Percentiles rank a stretch among this genome's conserved stretches.
These are phyloP conservation scores for Protobothrops mucrosquamatus DNA, from an alignment of 2,113 vertebrate species.

Conservation along the genomic window DNA sequence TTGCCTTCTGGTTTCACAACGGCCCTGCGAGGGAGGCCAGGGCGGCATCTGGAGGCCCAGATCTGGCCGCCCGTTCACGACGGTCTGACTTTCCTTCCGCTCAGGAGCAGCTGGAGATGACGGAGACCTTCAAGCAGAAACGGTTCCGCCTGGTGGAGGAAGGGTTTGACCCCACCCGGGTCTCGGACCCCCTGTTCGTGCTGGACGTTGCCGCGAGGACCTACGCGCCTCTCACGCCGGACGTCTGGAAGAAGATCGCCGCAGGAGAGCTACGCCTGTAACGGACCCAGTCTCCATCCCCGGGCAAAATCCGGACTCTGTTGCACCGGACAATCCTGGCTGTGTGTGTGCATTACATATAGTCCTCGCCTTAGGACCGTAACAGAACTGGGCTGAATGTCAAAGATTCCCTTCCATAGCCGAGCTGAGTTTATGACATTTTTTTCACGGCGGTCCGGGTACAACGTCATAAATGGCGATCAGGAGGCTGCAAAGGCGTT, in stretches of 20 bases:
- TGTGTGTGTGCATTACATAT: no score
- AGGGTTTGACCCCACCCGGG: conserved; percentile 67
- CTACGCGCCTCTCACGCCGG: conserved; percentile 67
- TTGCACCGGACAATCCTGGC: background rate
- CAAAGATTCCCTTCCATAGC: background rate
- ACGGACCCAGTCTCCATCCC: background rate
- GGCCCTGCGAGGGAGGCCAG: background rate
- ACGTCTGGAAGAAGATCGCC: conserved; percentile 67
- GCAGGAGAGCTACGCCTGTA: conserved; percentile 72
- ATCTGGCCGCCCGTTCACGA: background rate
- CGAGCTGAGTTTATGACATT: background rate
- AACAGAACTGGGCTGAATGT: background rate
- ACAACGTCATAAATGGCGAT: background rate
- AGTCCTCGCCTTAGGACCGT: background rate
- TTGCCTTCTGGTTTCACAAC: background rate
- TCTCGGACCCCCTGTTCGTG: conserved; percentile 73
- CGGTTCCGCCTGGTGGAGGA: conserved; percentile 75
- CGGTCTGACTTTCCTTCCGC: background rate
- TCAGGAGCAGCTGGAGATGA: conserved; percentile 75
- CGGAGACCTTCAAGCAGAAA: conserved; percentile 85
- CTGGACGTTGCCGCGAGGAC: conserved; percentile 65
- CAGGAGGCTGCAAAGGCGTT: background rate
- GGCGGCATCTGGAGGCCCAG: no score
- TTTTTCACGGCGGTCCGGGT: background rate
- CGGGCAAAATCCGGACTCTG: background rate